Base-by-base conservation (phyloP, 2,888 invertebrate genomes). In the Brenthis ino region DNA sequence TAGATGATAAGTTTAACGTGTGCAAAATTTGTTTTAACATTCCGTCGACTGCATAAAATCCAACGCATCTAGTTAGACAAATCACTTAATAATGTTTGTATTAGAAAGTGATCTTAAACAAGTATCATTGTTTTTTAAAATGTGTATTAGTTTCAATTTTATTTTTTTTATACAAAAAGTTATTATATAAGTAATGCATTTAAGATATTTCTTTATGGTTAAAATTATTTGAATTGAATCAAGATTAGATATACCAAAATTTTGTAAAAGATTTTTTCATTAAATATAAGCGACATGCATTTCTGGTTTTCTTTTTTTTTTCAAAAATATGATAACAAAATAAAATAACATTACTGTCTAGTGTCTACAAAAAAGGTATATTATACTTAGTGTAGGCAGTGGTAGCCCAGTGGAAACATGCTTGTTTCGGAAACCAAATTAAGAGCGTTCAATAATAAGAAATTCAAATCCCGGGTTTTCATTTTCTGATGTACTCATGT, bases 201-300 rank as follows among this genome's bases (percentile, higher is more conserved):
- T 87, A 86, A 77, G 81, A 82, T 76, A 75, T 78, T 80, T 78
- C 81, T 80, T 83, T 79, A 79, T 82, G 79, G 80, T 79, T 80
- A 75, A 77, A 82, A 79, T 79, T 77, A 80, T 82, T 82, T 79
- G 80, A 82, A 80, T 79, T 74, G 77, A 79, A 81, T 86, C 82
- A 81, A 79, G 70, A 79, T 83, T 88, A 87, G 84, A 78, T 86
- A 81, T 86, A 86, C 80, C 82, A 80, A 81, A 87, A 87, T 89
- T 90, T 90, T 91, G 88, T 90, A 89, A 89, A 88, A 88, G 86
- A 85, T 81, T 87, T 89, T 89, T 89, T 89, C 84, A 87, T 85
- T 88, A 86, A 89, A 87, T 83, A 80, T 84, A 86, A 87, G 86
- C 74, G 76, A 85, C 83, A 82, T 75, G 73, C 79, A 63, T 75